Conservation (phyloP, 1,140 invertebrate genomes). For the Drosophila neocordata region DNA sequence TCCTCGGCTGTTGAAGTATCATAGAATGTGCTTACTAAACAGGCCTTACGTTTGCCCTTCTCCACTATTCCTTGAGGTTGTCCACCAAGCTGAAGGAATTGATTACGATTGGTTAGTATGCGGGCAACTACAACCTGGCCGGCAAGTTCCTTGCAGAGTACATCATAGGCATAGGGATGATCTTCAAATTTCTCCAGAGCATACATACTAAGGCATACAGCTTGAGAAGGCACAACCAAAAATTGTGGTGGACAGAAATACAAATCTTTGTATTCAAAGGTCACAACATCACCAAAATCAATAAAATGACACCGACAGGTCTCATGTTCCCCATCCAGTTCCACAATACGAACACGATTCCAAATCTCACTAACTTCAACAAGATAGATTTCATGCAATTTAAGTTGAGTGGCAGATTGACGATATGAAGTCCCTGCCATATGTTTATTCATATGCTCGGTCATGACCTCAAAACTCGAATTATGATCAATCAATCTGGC, state of each 20-base stretch:
- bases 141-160: constrained; percentile 53
- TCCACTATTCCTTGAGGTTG: constrained; percentile 34
- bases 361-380: constrained; percentile 69
- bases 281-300: constrained; percentile 74
- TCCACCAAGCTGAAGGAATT: constrained; percentile 51
- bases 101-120: constrained; percentile 63
- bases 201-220: constrained; percentile 73
- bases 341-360: constrained; percentile 74
- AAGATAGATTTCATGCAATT: constrained; percentile 58
- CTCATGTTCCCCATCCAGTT: constrained; percentile 46
- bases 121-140: constrained; percentile 71
- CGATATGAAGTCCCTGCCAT: constrained; percentile 46
- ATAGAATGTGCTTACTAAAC: constrained; percentile 73
- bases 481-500: constrained; percentile 74
- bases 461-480: constrained; percentile 59
- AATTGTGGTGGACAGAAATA: constrained; percentile 60
- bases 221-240: constrained; percentile 68
- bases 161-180: constrained; percentile 65
- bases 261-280: constrained; percentile 51
- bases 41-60: constrained; percentile 35
- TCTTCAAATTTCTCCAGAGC: constrained; percentile 80
- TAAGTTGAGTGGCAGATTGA: constrained; percentile 8
- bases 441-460: constrained; percentile 59
- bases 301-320: constrained; percentile 73
- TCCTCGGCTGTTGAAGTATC: constrained; percentile 79